These are phyloP conservation scores for Seira ritae DNA, from an alignment of 2,888 invertebrate species.

Conservation along the genomic window DNA sequence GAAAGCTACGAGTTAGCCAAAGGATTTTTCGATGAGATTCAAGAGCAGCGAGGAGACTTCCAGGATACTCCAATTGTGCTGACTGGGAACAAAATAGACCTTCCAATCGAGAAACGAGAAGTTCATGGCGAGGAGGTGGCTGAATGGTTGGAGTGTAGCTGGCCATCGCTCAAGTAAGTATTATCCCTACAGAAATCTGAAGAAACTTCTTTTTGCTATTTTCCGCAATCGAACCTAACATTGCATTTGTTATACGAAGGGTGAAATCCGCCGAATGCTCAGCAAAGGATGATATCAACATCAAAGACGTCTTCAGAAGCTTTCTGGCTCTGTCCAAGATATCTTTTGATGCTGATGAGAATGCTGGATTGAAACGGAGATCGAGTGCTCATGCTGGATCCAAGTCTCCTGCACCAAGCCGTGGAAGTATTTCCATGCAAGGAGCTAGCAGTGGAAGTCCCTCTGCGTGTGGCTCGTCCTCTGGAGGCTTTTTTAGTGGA, in stretches of 20 bases:
- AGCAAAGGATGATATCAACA: constrained; percentile 86
- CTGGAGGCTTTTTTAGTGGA: constrained; percentile 73
- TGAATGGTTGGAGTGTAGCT: constrained; percentile 83
- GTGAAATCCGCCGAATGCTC: constrained; percentile 87
- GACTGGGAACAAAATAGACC: constrained; percentile 90
- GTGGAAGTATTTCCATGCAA: constrained; percentile 49
- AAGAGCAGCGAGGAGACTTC: constrained; percentile 87
- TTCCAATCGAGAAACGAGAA: constrained; percentile 80
- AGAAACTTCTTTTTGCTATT: neutral
- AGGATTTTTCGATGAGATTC: constrained; percentile 87
- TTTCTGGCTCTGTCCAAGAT: constrained; percentile 81
- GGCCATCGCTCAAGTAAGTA: constrained; percentile 59
- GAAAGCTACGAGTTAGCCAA: constrained; percentile 85
- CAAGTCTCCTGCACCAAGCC: constrained; percentile 73
- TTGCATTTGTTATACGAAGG: constrained; percentile 76
- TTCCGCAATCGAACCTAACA: neutral
- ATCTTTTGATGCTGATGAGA: constrained; percentile 69
- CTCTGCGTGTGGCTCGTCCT: constrained; percentile 60
- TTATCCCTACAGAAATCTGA: neutral
- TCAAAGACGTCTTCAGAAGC: constrained; percentile 87
- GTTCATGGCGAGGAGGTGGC: constrained; percentile 87
- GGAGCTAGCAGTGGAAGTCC: constrained; percentile 66
- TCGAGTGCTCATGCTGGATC: constrained; percentile 83
- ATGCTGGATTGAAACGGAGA: constrained; percentile 80
- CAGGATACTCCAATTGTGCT: constrained; percentile 89